A percentile compares a stretch with the other conserved stretches of the same genome.
phyloP scores from a whole-genome alignment of 2,888 invertebrate species.

The Euspilapteryx auroguttella region DNA sequence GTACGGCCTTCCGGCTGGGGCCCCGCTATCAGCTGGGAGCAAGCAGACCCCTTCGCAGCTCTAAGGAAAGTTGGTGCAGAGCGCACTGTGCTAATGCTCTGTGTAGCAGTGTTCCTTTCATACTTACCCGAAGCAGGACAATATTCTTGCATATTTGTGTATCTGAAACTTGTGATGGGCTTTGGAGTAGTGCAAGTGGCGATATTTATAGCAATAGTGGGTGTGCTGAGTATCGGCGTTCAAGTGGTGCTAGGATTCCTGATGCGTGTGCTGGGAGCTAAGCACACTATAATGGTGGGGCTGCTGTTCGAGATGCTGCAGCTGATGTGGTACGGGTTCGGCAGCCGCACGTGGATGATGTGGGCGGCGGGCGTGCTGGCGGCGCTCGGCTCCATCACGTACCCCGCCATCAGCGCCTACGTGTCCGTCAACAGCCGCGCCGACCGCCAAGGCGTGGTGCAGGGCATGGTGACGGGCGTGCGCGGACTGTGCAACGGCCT shows the following conservation, averaged over 20 bases:
- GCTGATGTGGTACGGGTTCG: constrained; percentile 96
- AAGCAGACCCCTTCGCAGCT: constrained; percentile 97
- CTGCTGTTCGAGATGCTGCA: constrained; percentile 96
- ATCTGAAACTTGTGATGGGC: constrained; percentile 95
- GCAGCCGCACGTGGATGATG: constrained; percentile 98
- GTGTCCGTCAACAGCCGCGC: constrained; percentile 96
- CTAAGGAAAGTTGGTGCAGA: constrained; percentile 91
- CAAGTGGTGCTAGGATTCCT: constrained; percentile 86
- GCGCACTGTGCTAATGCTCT: constrained; percentile 93
- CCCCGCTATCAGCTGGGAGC: constrained; percentile 93
- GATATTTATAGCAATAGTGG: constrained; percentile 95
- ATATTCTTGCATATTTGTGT: constrained; percentile 99
- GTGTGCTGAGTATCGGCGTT: constrained; percentile 92
- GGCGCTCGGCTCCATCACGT: constrained; percentile 94
- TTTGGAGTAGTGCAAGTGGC: constrained; percentile 95
- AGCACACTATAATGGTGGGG: constrained; percentile 97
- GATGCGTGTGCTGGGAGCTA: constrained; percentile 86
- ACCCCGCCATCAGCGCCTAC: constrained; percentile 98
- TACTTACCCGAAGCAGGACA: constrained; percentile 98
- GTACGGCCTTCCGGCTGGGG: constrained; percentile 76
- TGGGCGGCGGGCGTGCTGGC: constrained; percentile 98
- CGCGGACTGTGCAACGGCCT: constrained; percentile 96
- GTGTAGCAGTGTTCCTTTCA: constrained; percentile 95
- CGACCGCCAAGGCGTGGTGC: constrained; percentile 95
- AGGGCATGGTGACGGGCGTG: constrained; percentile 99